phyloP scores from a whole-genome alignment of 2,888 invertebrate species.

The Ommatoiulus sabulosus region DNA sequence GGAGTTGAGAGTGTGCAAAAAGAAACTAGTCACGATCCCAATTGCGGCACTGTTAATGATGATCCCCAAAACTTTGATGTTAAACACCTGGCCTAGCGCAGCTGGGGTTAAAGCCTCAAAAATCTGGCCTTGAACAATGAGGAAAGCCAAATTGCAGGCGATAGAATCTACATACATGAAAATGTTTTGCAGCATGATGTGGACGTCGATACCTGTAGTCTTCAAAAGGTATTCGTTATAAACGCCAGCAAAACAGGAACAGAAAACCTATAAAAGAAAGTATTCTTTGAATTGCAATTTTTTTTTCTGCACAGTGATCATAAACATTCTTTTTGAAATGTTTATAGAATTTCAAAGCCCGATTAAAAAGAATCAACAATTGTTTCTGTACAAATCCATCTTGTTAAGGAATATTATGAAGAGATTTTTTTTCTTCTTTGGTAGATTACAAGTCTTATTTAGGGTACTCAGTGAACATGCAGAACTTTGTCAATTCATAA shows the following conservation, averaged over 20 bases:
- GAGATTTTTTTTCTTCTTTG: too few species aligned
- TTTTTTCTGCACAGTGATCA: too few species aligned
- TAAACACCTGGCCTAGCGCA: slow-evolving; percentile 73
- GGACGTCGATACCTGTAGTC: slow-evolving; percentile 83
- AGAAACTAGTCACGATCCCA: slow-evolving; percentile 94
- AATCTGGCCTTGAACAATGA: slow-evolving; percentile 77
- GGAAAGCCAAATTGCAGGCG: slow-evolving; percentile 83
- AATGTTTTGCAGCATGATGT: slow-evolving; percentile 92
- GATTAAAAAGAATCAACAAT: too few species aligned
- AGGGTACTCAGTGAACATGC: too few species aligned
- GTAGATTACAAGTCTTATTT: too few species aligned
- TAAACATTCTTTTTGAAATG: too few species aligned
- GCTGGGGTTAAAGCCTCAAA: slow-evolving; percentile 73
- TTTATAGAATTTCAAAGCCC: too few species aligned
- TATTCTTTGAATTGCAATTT: too few species aligned
- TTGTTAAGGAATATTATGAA: too few species aligned
- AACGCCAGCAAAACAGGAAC: slow-evolving; percentile 94
- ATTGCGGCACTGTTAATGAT: slow-evolving; percentile 90
- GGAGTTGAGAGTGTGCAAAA: slow-evolving; percentile 91
- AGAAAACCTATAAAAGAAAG: slow-evolving; percentile 80
- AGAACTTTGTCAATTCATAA: too few species aligned
- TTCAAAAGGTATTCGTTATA: slow-evolving; percentile 95
- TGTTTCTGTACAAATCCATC: too few species aligned
- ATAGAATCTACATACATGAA: slow-evolving; percentile 97
- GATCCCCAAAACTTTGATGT: slow-evolving; percentile 80